Percentiles rank a stretch among this genome's conserved stretches.
These are phyloP conservation scores for Propithecus perrieri DNA, from an alignment of 2,797 vertebrate species.

Conservation along the genomic window DNA sequence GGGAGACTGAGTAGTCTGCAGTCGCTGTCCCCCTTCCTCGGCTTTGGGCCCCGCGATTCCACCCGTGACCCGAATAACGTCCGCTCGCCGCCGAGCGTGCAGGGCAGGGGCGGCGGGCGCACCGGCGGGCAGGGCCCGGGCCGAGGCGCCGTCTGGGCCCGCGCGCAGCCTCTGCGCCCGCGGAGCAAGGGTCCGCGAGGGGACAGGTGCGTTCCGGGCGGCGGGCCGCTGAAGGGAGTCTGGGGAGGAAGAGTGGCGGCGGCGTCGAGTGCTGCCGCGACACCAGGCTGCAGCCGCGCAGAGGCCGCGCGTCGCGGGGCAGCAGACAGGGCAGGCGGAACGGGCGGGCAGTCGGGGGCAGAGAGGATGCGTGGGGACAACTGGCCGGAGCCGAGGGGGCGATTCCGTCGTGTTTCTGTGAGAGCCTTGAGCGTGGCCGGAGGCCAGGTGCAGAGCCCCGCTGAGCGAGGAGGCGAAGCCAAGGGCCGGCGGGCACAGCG, in stretches of 20 bases:
- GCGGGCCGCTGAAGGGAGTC: background rate
- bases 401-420: background rate
- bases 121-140: too few relatives aligned
- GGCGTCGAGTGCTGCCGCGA: background rate
- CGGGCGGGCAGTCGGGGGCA: background rate
- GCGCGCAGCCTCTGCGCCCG: background rate
- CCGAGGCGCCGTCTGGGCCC: too few relatives aligned
- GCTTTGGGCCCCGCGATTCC: background rate
- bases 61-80: background rate
- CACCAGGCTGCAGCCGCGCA: background rate
- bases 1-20: background rate
- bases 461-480: background rate
- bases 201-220: too few relatives aligned
- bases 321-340: background rate
- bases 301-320: too few relatives aligned
- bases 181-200: background rate
- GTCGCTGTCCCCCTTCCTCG: background rate
- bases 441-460: background rate
- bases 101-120: too few relatives aligned
- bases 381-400: background rate
- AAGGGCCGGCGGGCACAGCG: background rate
- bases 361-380: background rate
- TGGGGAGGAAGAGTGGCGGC: fast-evolving
- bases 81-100: too few relatives aligned
- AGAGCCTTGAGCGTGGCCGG: background rate